Evolutionary conservation across 1,140 invertebrate species (phyloP).

Genomic region (Pantala flavescens): DNA sequence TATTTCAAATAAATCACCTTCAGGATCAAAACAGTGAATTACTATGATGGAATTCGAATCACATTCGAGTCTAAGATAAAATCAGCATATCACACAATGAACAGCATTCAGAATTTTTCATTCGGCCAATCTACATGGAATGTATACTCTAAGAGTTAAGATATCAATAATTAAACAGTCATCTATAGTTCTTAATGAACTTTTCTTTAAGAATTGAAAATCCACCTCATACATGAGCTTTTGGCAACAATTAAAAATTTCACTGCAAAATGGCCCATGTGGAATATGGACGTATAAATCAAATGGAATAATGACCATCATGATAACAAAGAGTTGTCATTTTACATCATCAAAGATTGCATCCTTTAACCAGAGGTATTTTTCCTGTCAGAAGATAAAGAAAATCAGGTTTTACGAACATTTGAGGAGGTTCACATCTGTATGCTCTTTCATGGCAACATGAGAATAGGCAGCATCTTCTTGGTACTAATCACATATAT

Average conservation of each 20-base stretch:
- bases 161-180: not conserved
- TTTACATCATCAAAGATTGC: not conserved
- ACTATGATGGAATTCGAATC: not conserved
- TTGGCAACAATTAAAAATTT: not conserved
- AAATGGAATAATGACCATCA: not conserved
- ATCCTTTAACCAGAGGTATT: no score
- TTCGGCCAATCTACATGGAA: constrained; percentile 5
- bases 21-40: not conserved
- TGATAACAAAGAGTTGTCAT: not conserved
- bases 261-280: not conserved
- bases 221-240: not conserved
- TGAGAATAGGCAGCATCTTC: constrained; percentile 4
- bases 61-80: constrained; percentile 3
- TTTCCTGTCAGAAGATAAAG: not conserved
- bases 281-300: not conserved
- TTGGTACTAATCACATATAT: constrained; percentile 8
- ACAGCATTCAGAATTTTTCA: constrained; percentile 3
- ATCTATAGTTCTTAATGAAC: not conserved
- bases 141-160: not conserved
- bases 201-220: not conserved
- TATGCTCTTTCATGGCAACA: not conserved
- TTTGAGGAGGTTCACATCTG: not conserved
- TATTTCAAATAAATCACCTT: not conserved
- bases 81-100: not conserved
- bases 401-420: not conserved